Conservation (phyloP, 2,113 vertebrate species). For the Rhizomys pruinosus region DNA sequence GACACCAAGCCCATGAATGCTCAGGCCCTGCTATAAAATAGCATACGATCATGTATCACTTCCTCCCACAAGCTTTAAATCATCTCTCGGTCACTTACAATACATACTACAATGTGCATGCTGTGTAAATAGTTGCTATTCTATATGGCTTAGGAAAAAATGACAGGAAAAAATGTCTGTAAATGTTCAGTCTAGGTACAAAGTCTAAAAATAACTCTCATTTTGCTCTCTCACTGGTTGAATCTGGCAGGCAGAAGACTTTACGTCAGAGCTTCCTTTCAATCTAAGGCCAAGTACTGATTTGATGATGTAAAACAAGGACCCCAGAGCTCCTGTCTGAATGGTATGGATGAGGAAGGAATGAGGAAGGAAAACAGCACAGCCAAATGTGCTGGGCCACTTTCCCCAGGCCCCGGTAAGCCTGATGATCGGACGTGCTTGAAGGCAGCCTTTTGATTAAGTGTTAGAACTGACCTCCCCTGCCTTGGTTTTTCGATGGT, state of each 20-base stretch:
- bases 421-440: neutral
- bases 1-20: neutral
- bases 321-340: neutral
- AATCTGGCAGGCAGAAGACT: neutral
- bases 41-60: neutral
- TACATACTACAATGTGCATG: neutral
- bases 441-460: neutral
- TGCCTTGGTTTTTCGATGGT: neutral
- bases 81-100: neutral
- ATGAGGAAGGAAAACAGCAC: neutral
- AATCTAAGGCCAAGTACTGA: neutral
- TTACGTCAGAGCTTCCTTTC: neutral
- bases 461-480: neutral
- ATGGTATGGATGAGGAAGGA: neutral
- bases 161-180: neutral
- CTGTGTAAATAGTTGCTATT: too few species aligned
- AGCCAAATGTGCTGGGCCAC: accelerated
- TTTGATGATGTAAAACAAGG: neutral
- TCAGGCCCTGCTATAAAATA: neutral
- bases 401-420: neutral
- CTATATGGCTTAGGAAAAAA: neutral
- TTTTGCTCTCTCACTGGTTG: neutral
- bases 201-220: neutral
- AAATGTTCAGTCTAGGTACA: neutral
- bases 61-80: neutral